Evolutionary conservation across 2,797 vertebrate species (phyloP), one percentile per base, ranked within the genome.

Genomic region (Propithecus deckenii): DNA sequence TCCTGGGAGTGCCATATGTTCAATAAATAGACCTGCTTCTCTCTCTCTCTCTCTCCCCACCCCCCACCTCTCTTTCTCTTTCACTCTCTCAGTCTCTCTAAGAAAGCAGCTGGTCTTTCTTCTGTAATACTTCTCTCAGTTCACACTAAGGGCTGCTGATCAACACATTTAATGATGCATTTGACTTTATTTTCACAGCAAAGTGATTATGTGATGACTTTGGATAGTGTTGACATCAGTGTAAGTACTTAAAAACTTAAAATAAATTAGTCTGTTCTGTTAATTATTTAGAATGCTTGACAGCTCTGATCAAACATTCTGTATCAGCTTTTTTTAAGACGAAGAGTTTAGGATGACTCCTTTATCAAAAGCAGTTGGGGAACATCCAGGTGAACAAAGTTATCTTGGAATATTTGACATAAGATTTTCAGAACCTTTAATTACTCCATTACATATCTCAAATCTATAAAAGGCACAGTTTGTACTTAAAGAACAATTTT

Each of bases 91-190:
- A 80, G 7, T 74, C 11, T 20, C 38, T 81, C 4, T 59, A 25
- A 76, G 38, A 94, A 80, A 89, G 46, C 10, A 96, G 52, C 41
- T 87, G 71, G 20, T 86, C 32, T 78, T 92, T 92, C 10, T 79
- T 18, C 32, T 79, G 1, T 91, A 78, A 59, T 50, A 86, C n/a
- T 67, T 79, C n/a, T 46, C 14, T 83, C 59, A 7, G 28, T 92
- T 89, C 57, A 94, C 91, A 89, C 30, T 43, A 69, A 86, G 22
- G 30, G n/a, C 28, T 93, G 55, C 50, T 79, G 78, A 96, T 96
- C 59, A 97, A 96, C 93, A 96, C 71, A 50, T 93, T 96, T 97
- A 97, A 96, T 94, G 80, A 94, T 97, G 75, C 57, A 84, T 87
- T 79, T 93, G 75, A 96, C 75, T 96, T 95, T 89, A 96, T 94